phyloP scores from a whole-genome alignment of 2,888 invertebrate species.

The Tenthredo amoena region DNA sequence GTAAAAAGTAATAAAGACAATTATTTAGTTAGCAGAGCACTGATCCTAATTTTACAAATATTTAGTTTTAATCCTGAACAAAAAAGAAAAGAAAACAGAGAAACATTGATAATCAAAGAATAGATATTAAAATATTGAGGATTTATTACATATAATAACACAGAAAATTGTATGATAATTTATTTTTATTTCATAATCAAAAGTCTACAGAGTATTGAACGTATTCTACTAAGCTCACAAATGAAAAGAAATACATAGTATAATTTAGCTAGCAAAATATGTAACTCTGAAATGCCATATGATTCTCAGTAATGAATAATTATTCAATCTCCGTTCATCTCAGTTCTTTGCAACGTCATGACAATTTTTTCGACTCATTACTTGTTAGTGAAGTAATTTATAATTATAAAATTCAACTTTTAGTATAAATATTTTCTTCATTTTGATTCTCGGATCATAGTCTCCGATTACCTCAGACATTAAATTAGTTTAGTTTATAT shows the following conservation, averaged over 20 bases:
- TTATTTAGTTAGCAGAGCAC: background rate
- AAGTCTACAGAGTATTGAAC: conserved; percentile 17
- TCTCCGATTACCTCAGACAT: conserved; percentile 42
- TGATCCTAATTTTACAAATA: conserved; percentile 15
- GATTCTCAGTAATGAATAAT: conserved; percentile 24
- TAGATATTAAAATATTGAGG: background rate
- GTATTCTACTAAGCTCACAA: background rate
- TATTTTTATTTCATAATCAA: conserved; percentile 11
- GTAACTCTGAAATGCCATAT: conserved; percentile 20
- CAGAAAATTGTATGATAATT: background rate
- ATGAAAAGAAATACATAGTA: background rate
- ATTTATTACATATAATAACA: background rate
- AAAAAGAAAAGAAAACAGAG: background rate
- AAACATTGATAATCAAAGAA: background rate
- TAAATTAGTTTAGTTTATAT: background rate
- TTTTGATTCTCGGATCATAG: conserved; percentile 23
- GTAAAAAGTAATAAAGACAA: conserved; percentile 27
- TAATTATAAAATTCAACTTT: background rate
- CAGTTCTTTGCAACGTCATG: conserved; percentile 1
- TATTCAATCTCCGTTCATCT: background rate
- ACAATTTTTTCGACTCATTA: background rate
- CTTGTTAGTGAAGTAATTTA: background rate
- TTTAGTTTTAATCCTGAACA: background rate
- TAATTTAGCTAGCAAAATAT: background rate
- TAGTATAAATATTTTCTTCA: background rate